Evolutionary conservation across 2,113 vertebrate species (phyloP).

Genomic region (Montifringilla adamsi): DNA sequence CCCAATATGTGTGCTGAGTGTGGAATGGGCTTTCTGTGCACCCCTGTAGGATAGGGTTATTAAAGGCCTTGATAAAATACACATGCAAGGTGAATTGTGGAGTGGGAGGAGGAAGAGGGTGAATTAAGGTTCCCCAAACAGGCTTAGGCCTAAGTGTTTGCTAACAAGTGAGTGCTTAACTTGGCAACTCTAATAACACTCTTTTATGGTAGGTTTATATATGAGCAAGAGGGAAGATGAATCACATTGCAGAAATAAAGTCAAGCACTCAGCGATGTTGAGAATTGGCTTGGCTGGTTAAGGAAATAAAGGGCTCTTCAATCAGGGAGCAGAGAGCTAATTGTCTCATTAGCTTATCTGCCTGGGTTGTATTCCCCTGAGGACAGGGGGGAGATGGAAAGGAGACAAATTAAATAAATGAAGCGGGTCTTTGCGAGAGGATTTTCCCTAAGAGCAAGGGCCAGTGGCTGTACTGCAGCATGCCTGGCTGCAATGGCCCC

Average conservation of each 20-base stretch:
- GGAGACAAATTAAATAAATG: conserved; percentile 42
- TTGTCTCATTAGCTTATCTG: conserved; percentile 69
- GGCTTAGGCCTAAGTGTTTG: conserved; percentile 20
- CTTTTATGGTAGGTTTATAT: conserved; percentile 31
- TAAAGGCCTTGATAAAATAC: background rate
- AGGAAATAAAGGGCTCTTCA: conserved; percentile 63
- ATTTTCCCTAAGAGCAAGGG: background rate
- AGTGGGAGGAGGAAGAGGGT: background rate
- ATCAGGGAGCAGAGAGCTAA: conserved; percentile 51
- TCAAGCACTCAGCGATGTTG: background rate
- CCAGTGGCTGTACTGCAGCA: background rate
- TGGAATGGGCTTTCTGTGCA: background rate
- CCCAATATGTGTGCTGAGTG: background rate
- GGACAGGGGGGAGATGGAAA: conserved; percentile 32
- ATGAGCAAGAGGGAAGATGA: conserved; percentile 32
- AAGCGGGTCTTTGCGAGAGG: conserved; percentile 12
- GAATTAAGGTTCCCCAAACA: conserved; percentile 11
- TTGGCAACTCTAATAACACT: conserved; percentile 48
- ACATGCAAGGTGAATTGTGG: background rate
- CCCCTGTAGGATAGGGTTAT: background rate
- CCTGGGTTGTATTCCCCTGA: conserved; percentile 40
- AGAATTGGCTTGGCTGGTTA: conserved; percentile 50
- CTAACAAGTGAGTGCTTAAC: conserved; percentile 1
- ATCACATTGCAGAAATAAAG: conserved; percentile 49
- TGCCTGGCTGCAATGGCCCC: background rate